Evolutionary conservation across 2,113 vertebrate species (phyloP).

Genomic region (Geococcyx californianus): DNA sequence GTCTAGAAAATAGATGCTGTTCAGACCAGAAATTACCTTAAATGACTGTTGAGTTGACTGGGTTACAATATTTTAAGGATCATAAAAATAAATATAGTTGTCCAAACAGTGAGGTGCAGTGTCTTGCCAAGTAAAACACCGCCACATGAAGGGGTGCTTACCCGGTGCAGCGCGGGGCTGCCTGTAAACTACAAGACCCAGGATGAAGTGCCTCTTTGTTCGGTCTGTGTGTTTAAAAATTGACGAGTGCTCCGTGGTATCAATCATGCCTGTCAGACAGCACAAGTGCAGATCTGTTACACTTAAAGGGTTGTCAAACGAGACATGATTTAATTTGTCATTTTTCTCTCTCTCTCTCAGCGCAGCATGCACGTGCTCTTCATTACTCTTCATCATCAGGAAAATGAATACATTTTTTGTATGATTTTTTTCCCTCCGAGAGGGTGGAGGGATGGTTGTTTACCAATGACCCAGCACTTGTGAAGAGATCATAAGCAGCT

Average conservation of each 20-base stretch:
- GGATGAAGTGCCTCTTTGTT: slow-evolving; percentile 79
- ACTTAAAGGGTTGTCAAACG: slow-evolving; percentile 71
- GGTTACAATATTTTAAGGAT: slow-evolving; percentile 78
- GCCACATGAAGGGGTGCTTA: slow-evolving; percentile 36
- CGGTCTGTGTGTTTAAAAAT: slow-evolving; percentile 74
- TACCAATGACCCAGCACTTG: slow-evolving; percentile 71
- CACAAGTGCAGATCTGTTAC: slow-evolving; percentile 79
- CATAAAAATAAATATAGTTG: slow-evolving; percentile 78
- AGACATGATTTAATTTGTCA: slow-evolving; percentile 81
- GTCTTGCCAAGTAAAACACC: slow-evolving; percentile 74
- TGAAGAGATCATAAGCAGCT: slow-evolving; percentile 74
- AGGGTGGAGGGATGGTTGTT: slow-evolving; percentile 67
- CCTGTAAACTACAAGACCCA: background rate
- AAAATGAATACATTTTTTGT: slow-evolving; percentile 75
- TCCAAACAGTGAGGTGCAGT: slow-evolving; percentile 59
- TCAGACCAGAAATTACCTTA: slow-evolving; percentile 78
- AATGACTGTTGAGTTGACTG: slow-evolving; percentile 72
- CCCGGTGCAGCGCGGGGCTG: slow-evolving; percentile 25
- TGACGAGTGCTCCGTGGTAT: slow-evolving; percentile 74
- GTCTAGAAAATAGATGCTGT: slow-evolving; percentile 77
- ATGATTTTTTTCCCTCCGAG: background rate
- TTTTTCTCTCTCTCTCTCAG: slow-evolving; percentile 44
- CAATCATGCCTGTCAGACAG: slow-evolving; percentile 74
- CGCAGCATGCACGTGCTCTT: slow-evolving; percentile 66
- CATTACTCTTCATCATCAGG: slow-evolving; percentile 67